These are phyloP conservation scores for Xylophagus ater DNA, from an alignment of 2,888 invertebrate genomes.

Conservation along the genomic window DNA sequence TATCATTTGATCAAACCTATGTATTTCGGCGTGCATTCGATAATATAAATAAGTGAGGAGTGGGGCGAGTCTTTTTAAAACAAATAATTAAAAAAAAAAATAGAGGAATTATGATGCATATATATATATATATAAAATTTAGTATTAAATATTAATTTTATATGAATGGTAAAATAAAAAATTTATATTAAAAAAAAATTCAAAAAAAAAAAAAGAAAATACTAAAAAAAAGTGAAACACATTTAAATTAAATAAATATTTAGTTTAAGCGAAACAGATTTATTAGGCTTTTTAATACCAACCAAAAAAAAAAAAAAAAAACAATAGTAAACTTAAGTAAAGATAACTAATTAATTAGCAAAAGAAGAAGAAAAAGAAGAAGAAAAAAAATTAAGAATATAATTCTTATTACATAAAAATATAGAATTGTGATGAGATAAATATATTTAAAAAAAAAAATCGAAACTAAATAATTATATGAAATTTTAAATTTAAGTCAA, in stretches of 20 bases:
- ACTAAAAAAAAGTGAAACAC: conserved; percentile 13
- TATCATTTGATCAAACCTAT: conserved; percentile 10
- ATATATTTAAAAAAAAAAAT: conserved; percentile 14
- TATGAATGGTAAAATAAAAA: conserved; percentile 9
- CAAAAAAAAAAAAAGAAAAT: conserved; percentile 20
- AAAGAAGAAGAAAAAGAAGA: conserved; percentile 24
- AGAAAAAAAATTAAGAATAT: conserved; percentile 11
- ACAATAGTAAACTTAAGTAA: conserved; percentile 7
- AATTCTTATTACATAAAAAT: conserved; percentile 12
- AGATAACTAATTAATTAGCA: conserved; percentile 14
- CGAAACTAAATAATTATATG: too few relatives aligned
- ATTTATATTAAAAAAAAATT: conserved; percentile 20
- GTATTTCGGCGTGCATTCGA: conserved; percentile 38
- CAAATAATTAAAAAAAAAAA: conserved; percentile 13
- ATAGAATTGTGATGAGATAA: conserved; percentile 17
- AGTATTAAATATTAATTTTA: conserved; percentile 12
- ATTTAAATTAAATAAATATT: conserved; percentile 15
- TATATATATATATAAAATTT: conserved; percentile 11
- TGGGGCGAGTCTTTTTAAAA: conserved; percentile 33
- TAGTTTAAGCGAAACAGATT: conserved; percentile 18
- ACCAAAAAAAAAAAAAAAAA: conserved; percentile 11
- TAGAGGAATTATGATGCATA: conserved; percentile 7
- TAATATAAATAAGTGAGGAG: conserved; percentile 39
- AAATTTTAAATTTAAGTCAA: not conserved
- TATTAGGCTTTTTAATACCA: conserved; percentile 20